Conservation (phyloP, 1,140 invertebrate species). For the Meteorus sp. region DNA sequence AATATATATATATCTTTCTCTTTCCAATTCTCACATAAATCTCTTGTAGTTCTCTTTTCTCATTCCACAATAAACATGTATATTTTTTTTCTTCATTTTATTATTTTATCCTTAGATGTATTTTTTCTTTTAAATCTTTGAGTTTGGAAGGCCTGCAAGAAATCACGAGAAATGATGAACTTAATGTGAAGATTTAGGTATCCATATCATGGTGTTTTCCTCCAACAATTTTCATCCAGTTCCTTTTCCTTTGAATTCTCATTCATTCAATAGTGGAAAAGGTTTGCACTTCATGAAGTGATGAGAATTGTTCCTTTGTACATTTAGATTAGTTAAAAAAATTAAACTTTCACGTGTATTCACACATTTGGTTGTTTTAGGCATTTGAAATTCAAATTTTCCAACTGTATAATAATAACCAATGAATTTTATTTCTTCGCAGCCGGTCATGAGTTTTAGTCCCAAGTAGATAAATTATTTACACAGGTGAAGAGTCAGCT, state of each 20-base stretch:
- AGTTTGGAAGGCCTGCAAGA: slow-evolving; percentile 57
- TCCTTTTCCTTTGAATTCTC: slow-evolving; percentile 30
- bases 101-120: no score
- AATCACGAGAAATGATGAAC: slow-evolving; percentile 55
- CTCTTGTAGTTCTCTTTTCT: slow-evolving; percentile 11
- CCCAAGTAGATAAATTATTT: slow-evolving; percentile 24
- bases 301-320: slow-evolving; percentile 32
- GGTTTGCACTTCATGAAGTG: slow-evolving; percentile 28
- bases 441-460: slow-evolving; percentile 30
- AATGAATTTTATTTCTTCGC: slow-evolving; percentile 26
- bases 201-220: not conserved
- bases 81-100: slow-evolving; percentile 5
- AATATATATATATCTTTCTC: no score
- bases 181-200: slow-evolving; percentile 35
- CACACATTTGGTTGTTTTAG: not conserved
- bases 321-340: slow-evolving; percentile 36
- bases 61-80: slow-evolving; percentile 36
- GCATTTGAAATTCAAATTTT: not conserved
- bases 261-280: slow-evolving; percentile 34
- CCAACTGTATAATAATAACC: not conserved
- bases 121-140: slow-evolving; percentile 36
- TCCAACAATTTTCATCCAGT: slow-evolving; percentile 25
- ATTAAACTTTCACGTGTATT: slow-evolving; percentile 26
- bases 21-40: slow-evolving; percentile 41
- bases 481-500: slow-evolving; percentile 19